Conservation (phyloP, 2,797 vertebrate genomes). For the Periparus ater region DNA sequence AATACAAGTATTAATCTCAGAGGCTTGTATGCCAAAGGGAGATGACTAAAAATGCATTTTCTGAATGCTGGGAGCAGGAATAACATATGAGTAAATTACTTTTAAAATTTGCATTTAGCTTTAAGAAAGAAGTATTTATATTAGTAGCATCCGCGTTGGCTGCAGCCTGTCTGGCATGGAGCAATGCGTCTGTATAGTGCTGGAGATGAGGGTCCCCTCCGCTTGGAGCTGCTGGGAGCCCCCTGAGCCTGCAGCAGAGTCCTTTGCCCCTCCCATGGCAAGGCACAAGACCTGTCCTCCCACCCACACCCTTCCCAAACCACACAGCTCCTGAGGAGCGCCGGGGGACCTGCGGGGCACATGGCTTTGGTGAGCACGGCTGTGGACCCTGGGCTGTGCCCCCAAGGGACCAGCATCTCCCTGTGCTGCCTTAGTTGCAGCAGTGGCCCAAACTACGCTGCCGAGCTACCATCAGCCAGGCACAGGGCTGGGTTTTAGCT, state of each 20-base stretch:
- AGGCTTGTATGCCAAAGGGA: neutral
- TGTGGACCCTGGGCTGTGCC: fast-evolving
- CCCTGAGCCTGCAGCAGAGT: neutral
- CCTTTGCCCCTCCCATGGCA: neutral
- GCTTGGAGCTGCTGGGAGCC: neutral
- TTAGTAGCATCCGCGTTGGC: neutral
- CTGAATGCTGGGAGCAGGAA: neutral
- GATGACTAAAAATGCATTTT: neutral
- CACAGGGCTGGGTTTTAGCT: neutral
- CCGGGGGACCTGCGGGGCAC: neutral
- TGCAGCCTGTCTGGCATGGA: neutral
- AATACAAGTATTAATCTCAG: neutral
- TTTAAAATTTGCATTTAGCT: neutral
- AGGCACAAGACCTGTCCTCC: neutral
- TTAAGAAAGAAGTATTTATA: neutral
- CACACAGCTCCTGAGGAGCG: fast-evolving
- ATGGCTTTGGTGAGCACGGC: fast-evolving
- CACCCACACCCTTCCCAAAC: neutral
- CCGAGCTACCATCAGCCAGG: neutral
- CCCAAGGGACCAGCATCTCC: fast-evolving
- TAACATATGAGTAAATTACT: neutral
- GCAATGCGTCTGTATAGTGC: fast-evolving
- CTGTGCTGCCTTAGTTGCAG: fast-evolving
- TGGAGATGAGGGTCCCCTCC: neutral
- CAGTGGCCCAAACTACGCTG: neutral